A percentile compares a stretch with the other conserved stretches of the same genome.
phyloP scores from a whole-genome alignment of 2,113 vertebrate species.

The Serilophus lunatus region DNA sequence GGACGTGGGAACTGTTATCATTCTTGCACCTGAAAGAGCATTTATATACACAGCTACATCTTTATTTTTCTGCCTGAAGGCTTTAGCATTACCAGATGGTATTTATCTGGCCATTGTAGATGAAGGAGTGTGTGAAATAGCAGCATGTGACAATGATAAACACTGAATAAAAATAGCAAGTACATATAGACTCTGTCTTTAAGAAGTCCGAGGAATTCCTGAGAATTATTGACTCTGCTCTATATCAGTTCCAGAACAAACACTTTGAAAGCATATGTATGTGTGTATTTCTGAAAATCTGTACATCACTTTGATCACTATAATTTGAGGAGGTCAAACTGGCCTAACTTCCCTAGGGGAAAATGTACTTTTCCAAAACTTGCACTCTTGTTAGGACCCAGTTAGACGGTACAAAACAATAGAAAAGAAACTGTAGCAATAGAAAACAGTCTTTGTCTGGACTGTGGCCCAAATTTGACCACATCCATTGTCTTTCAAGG shows the following conservation, averaged over 20 bases:
- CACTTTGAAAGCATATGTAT: conserved; percentile 4
- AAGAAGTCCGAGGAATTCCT: conserved; percentile 42
- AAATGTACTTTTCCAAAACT: background rate
- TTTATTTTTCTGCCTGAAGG: conserved; percentile 52
- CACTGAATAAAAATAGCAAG: conserved; percentile 61
- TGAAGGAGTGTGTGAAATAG: conserved; percentile 50
- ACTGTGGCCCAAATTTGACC: background rate
- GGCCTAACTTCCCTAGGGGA: background rate
- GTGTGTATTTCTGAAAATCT: conserved; percentile 5
- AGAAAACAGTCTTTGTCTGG: background rate
- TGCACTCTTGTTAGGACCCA: background rate
- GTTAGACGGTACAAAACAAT: background rate
- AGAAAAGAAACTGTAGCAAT: background rate
- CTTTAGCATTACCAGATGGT: conserved; percentile 50
- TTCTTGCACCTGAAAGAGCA: conserved; percentile 34
- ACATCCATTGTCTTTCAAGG: background rate
- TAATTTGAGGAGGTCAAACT: conserved; percentile 20
- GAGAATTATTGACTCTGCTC: conserved; percentile 32
- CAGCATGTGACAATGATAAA: conserved; percentile 62
- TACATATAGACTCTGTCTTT: conserved; percentile 11
- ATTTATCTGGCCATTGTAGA: conserved; percentile 43
- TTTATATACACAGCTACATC: conserved; percentile 5
- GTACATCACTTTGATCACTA: conserved; percentile 7
- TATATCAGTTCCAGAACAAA: conserved; percentile 51
- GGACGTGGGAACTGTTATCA: conserved; percentile 31